Conservation (phyloP, 2,888 invertebrate species). For the Agriopis leucophaearia region DNA sequence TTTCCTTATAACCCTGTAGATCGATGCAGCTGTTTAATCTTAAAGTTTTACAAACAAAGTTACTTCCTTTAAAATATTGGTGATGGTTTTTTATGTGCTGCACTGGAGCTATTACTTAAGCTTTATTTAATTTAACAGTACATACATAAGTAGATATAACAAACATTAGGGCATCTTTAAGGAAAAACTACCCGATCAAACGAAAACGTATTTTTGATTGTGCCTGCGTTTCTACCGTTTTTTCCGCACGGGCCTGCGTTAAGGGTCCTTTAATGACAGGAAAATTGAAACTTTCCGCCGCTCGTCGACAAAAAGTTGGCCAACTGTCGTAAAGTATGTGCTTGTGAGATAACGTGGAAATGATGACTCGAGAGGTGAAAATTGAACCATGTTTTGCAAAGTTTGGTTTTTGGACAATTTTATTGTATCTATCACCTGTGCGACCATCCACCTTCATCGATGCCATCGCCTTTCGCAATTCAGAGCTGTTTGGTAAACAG, state of each 20-base stretch:
- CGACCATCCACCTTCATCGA: too few relatives aligned
- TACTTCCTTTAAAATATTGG: too few relatives aligned
- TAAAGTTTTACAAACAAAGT: too few relatives aligned
- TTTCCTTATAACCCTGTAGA: too few relatives aligned
- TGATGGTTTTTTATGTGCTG: too few relatives aligned
- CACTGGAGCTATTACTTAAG: neutral
- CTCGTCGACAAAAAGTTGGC: conserved; percentile 65
- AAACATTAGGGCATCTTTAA: conserved; percentile 28
- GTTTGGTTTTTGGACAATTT: conserved; percentile 3
- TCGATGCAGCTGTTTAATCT: too few relatives aligned
- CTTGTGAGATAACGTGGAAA: conserved; percentile 67
- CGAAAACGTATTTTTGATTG: conserved; percentile 76
- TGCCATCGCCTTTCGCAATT: too few relatives aligned
- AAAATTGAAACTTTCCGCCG: conserved; percentile 78
- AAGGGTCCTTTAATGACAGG: conserved; percentile 81
- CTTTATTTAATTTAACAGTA: neutral
- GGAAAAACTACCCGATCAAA: conserved; percentile 58
- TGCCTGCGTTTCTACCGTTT: conserved; percentile 54
- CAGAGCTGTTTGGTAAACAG: too few relatives aligned
- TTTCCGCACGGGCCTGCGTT: conserved; percentile 60
- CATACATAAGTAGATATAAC: neutral
- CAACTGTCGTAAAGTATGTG: conserved; percentile 71
- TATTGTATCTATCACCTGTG: too few relatives aligned
- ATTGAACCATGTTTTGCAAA: conserved; percentile 1
- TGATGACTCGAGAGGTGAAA: conserved; percentile 56